A percentile compares a stretch with the other conserved stretches of the same genome.
Conservation (phyloP, 1,140 invertebrate species). For the Chironomus striatipennis region DNA sequence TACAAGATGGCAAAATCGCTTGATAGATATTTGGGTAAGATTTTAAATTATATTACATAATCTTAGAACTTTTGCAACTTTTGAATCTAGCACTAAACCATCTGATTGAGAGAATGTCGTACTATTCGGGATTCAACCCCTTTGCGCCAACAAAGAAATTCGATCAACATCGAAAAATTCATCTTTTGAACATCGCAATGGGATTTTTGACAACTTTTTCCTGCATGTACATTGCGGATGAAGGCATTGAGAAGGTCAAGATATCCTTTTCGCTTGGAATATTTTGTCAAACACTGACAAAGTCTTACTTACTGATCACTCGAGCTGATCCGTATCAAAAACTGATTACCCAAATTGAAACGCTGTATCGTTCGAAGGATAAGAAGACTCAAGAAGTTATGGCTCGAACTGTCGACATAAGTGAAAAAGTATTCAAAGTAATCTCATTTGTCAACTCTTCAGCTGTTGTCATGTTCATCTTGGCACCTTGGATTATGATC, state of each 20-base stretch:
- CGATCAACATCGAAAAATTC: neutral
- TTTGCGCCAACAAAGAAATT: neutral
- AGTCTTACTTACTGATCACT: neutral
- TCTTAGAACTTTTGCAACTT: neutral
- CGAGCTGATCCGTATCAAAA: neutral
- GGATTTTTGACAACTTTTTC: neutral
- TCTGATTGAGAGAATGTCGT: neutral
- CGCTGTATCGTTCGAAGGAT: neutral
- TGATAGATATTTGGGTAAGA: neutral
- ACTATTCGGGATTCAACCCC: neutral
- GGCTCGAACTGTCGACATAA: neutral
- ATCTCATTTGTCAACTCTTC: neutral
- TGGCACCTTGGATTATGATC: neutral
- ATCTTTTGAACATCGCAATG: neutral
- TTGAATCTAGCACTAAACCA: neutral
- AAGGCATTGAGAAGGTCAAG: neutral
- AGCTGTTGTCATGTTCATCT: neutral
- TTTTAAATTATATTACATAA: neutral
- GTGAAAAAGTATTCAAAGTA: neutral
- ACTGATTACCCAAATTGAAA: neutral
- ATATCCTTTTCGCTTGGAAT: neutral
- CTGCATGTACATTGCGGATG: neutral
- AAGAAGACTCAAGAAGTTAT: neutral
- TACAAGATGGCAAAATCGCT: neutral
- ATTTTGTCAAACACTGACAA: neutral